phyloP scores from a whole-genome alignment of 2,797 vertebrate species.

The Lerista edwardsae region DNA sequence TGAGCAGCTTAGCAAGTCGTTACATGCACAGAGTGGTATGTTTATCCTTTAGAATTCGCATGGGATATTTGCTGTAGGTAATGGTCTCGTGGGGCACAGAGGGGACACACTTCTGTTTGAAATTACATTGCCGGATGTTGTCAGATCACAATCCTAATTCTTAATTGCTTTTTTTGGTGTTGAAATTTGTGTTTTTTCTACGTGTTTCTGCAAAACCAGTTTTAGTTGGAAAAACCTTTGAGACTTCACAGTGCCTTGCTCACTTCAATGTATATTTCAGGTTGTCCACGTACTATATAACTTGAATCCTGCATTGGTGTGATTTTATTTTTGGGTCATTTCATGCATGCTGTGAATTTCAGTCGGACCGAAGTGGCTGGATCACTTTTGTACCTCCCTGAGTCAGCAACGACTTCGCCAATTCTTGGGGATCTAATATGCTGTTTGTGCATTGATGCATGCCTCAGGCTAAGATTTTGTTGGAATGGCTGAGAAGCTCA shows the following conservation, averaged over 20 bases:
- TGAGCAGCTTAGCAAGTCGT: neutral
- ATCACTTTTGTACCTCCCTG: neutral
- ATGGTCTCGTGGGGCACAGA: neutral
- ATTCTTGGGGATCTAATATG: neutral
- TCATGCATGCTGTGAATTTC: constrained; percentile 30
- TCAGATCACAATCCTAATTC: neutral
- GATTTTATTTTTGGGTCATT: neutral
- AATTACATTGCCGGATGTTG: neutral
- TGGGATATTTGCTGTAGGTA: neutral
- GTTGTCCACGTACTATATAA: accelerated
- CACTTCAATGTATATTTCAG: too few relatives aligned
- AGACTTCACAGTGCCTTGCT: too few relatives aligned
- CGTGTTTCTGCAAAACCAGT: neutral
- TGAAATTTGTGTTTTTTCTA: neutral
- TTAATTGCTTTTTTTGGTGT: neutral
- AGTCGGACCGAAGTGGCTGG: constrained; percentile 26
- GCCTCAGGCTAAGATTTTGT: constrained; percentile 35
- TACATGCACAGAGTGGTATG: neutral
- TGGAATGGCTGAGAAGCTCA: constrained; percentile 7
- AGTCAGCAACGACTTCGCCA: constrained; percentile 43
- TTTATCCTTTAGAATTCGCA: neutral
- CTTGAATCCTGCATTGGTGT: accelerated
- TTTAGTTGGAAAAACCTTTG: too few relatives aligned
- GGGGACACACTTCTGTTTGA: neutral
- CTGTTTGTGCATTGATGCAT: constrained; percentile 16